These are phyloP conservation scores for Heterocephalus glaber DNA, from an alignment of 2,113 vertebrate species.

Conservation along the genomic window DNA sequence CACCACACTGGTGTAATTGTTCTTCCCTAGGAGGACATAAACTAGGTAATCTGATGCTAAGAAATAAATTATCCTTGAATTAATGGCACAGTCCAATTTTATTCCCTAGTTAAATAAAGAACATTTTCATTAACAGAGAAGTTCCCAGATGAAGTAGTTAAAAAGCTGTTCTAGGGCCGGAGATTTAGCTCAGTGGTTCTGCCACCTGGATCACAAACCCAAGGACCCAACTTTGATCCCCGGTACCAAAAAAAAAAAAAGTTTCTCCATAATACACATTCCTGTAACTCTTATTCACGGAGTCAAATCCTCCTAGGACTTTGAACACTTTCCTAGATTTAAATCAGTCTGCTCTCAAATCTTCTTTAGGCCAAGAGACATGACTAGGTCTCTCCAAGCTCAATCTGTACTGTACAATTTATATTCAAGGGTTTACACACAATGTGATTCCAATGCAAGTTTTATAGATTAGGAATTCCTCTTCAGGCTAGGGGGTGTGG, in stretches of 20 bases:
- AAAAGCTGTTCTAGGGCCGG: background rate
- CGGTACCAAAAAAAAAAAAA: no score
- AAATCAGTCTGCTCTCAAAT: slow-evolving; percentile 13
- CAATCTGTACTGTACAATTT: background rate
- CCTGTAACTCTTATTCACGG: background rate
- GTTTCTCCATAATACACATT: background rate
- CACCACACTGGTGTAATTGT: background rate
- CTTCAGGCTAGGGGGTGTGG: background rate
- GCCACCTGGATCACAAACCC: no score
- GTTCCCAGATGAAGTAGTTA: background rate
- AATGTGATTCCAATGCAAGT: slow-evolving; percentile 2
- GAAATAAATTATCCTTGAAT: background rate
- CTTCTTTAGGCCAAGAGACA: background rate
- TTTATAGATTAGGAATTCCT: background rate
- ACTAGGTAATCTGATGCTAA: background rate
- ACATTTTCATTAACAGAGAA: slow-evolving; percentile 3
- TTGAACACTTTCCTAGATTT: background rate
- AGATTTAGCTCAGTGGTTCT: no score
- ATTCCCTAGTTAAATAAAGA: background rate
- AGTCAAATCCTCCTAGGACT: slow-evolving; percentile 9
- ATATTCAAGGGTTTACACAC: background rate
- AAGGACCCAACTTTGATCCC: no score
- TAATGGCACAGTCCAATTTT: background rate
- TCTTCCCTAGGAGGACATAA: background rate
- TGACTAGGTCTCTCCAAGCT: background rate